Evolutionary conservation across 1,140 invertebrate species (phyloP), one percentile per base, ranked within the genome.

Genomic region (Drosophila nasuta): DNA sequence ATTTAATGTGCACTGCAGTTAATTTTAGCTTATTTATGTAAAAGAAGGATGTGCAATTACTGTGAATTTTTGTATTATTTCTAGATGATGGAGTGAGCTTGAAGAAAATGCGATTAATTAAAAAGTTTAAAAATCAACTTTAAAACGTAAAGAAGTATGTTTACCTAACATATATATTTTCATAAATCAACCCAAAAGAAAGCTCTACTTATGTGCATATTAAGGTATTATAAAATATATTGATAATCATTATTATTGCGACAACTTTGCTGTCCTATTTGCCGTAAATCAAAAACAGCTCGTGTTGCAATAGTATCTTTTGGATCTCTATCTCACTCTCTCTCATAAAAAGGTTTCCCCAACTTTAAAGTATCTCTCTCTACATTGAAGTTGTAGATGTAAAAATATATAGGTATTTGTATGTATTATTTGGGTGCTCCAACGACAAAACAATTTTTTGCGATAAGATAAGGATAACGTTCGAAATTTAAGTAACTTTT

Each of bases 401-500:
- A 17, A 25, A 28, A 1, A 51, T 11, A 35, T 41, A 20, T 35
- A 35, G 1, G 30, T 57, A 43, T 28, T 5, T 33, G 6, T 35
- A 54, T 46, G 11, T 45, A 52, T 17, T 67, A 56, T 57, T 10
- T 59, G 43, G 13, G 58, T 30, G 28, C 51, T 65, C 10, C 25
- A 57, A 13, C 41, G 15, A 45, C 25, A 62, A 62, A 87, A 68
- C 46, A 80, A 79, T 74, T 65, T 20, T 15, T 43, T 43, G 5
- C 57, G 83, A 87, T 87, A 88, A 87, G 83, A 87, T 87, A 87
- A 72, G 52, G 28, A 66, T 48, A 60, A 45, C 35, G 56, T 74
- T 77, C 48, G 67, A 58, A 60, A 57, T 56, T 52, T 48, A 57
- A 59, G 45, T 76, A 69, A 59, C 20, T 65, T 48, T 56, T 86